Base-by-base conservation (phyloP, 2,113 vertebrate species). In the Vombatus ursinus region DNA sequence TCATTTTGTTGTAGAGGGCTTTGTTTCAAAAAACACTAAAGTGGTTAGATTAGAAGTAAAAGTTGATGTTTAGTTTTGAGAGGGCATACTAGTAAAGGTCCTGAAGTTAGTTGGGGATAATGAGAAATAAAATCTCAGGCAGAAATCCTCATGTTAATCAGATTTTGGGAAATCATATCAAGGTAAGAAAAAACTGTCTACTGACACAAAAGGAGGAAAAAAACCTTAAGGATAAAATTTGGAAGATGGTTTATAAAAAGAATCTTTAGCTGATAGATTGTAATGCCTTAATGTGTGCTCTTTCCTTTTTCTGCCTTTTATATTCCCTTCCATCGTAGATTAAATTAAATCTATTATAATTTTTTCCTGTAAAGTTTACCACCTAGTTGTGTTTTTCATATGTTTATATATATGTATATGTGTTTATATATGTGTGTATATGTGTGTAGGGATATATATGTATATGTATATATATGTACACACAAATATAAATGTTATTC, bases 221-320 rank as follows among this genome's bases (percentile, higher is more conserved):
- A 92, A 49, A 49, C 48, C 48, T 49, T 49, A 49, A 9, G n/a
- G 14, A n/a, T 91, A 89, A 91, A 94, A 89, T 92, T 92, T 26
- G 91, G 10, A 90, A 93, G 50, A 28, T 10, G 50, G 28, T 95
- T 94, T 68, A 31, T 89, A 53, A 91, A 25, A 68, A 49, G 84
- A 77, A 68, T 89, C 61, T 96, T 95, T 94, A 23, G 50, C 49
- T 22, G 91, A 57, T 89, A 93, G 94, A 77, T 10, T 5, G 54
- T 94, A 26, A 68, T 95, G 3, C 50, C 44, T 91, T 3, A 50
- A 44, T 9, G 19, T 54, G 37, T 12, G 47, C 8, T 24, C 9
- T 50, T 91, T 91, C 3, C 10, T 94, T 96, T 31, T 77, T 12
- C 77, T 84, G 3, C 23, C 50, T 94, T 96, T 90, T 3, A 52